Percentiles rank a stretch among this genome's conserved stretches.
Conservation (phyloP, 2,113 vertebrate genomes). For the Neodon shergylaensis region DNA sequence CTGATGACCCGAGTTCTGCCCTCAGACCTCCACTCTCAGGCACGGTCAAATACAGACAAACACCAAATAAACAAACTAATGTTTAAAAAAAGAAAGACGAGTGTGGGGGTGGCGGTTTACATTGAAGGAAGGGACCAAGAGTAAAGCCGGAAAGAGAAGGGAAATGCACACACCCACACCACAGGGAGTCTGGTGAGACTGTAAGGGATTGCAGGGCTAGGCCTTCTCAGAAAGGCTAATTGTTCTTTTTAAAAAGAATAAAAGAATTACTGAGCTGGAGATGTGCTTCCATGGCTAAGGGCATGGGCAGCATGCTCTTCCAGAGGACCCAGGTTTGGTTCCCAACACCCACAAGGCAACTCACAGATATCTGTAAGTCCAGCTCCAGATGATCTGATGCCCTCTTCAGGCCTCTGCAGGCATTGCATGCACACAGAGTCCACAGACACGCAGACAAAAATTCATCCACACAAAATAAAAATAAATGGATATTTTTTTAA, state of each 20-base stretch:
- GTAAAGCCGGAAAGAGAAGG: background rate
- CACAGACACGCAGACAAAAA: background rate
- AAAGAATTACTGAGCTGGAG: background rate
- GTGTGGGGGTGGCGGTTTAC: too few relatives aligned
- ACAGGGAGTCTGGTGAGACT: rapidly evolving
- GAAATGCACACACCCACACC: background rate
- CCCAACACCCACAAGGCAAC: background rate
- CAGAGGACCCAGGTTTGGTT: background rate
- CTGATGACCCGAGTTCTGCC: background rate
- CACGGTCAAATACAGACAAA: background rate
- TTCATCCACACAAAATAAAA: background rate
- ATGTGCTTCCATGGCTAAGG: background rate
- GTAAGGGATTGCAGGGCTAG: rapidly evolving
- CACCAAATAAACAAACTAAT: background rate
- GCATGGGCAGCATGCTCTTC: background rate
- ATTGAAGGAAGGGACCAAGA: background rate
- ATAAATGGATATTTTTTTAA: background rate
- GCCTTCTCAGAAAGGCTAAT: background rate
- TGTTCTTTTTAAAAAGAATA: background rate
- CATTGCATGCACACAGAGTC: background rate
- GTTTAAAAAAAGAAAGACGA: background rate
- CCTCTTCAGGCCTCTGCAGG: background rate
- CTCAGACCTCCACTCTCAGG: background rate
- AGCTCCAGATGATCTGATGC: background rate
- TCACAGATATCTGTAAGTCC: background rate